These are phyloP conservation scores for Trididemnum nubilum DNA, from an alignment of 23 tunicate genomes.

Conservation along the genomic window DNA sequence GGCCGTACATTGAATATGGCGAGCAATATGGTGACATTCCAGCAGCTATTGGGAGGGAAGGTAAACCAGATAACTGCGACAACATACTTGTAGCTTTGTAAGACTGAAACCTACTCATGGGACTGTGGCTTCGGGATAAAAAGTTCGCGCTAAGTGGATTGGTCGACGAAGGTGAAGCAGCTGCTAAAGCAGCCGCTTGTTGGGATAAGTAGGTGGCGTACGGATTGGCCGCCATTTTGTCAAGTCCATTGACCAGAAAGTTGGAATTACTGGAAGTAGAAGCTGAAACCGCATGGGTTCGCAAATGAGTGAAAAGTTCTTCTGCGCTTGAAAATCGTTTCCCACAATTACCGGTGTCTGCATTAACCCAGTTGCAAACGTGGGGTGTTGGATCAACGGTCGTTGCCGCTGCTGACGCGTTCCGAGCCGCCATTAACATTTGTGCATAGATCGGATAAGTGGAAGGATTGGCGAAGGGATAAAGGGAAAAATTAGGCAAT, in stretches of 20 bases:
- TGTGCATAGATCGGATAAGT: slow-evolving; percentile 51
- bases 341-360: slow-evolving; percentile 66
- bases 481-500: slow-evolving; percentile 39
- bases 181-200: slow-evolving; percentile 63
- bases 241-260: slow-evolving; percentile 49
- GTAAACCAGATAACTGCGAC: slow-evolving; percentile 49
- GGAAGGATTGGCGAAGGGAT: slow-evolving; percentile 45
- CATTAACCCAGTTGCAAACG: slow-evolving; percentile 87
- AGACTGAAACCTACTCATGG: slow-evolving; percentile 62
- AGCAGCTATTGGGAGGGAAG: slow-evolving; percentile 63
- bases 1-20: slow-evolving; percentile 78
- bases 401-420: slow-evolving; percentile 27
- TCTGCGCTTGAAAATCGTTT: slow-evolving; percentile 69
- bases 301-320: slow-evolving; percentile 68
- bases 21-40: slow-evolving; percentile 67
- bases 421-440: slow-evolving; percentile 60
- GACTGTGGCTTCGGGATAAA: slow-evolving; percentile 59
- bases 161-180: slow-evolving; percentile 38
- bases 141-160: slow-evolving; percentile 41
- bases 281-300: slow-evolving; percentile 66
- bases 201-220: slow-evolving; percentile 66
- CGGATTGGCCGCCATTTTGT: slow-evolving; percentile 59
- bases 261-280: slow-evolving; percentile 2
- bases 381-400: slow-evolving; percentile 47
- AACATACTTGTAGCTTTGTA: slow-evolving; percentile 48